These are phyloP conservation scores for Scartelaos histophorus DNA, from an alignment of 2,113 vertebrate genomes.

Conservation along the genomic window DNA sequence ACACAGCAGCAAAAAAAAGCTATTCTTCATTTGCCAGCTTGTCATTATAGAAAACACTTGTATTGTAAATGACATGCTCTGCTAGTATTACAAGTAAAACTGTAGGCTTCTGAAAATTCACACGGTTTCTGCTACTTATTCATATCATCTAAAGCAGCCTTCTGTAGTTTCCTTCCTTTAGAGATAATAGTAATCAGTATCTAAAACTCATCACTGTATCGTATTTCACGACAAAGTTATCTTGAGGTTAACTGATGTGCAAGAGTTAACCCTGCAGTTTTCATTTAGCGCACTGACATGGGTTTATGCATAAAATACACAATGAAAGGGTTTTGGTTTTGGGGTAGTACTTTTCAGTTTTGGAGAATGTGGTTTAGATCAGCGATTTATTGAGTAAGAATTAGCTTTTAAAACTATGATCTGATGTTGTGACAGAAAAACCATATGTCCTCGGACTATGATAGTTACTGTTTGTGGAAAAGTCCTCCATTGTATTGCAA, in stretches of 20 bases:
- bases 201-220: background rate
- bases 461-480: too few relatives aligned
- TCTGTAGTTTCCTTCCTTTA: conserved; percentile 2
- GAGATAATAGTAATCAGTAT: background rate
- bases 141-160: background rate
- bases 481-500: background rate
- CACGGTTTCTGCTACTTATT: background rate
- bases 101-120: background rate
- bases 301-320: background rate
- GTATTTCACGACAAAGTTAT: background rate
- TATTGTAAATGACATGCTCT: conserved; percentile 5
- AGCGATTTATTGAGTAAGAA: background rate
- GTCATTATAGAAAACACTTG: background rate
- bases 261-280: background rate
- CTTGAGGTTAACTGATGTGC: background rate
- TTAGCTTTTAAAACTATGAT: background rate
- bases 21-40: background rate
- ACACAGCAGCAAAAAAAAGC: background rate
- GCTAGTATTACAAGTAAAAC: background rate
- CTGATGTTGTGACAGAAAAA: too few relatives aligned
- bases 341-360: background rate
- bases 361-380: background rate
- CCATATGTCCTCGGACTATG: too few relatives aligned
- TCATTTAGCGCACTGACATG: background rate
- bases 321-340: background rate